These are phyloP conservation scores for Anseranas semipalmata DNA, from an alignment of 2,113 vertebrate genomes.

Conservation along the genomic window DNA sequence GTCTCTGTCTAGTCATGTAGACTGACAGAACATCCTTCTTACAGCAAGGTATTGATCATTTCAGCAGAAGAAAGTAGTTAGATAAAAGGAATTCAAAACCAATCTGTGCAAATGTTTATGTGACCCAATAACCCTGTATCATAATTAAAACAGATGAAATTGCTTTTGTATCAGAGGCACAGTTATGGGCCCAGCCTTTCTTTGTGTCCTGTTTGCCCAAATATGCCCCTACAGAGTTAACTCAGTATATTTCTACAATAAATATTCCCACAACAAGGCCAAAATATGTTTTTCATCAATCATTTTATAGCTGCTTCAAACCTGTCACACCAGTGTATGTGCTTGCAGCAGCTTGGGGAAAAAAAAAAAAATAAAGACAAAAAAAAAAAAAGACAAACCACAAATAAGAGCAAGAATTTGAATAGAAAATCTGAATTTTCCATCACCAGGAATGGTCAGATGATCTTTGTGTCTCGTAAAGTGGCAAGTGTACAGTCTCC, in stretches of 20 bases:
- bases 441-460: not conserved
- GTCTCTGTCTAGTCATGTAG: not conserved
- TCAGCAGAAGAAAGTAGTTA: not conserved
- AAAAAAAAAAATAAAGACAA: not conserved
- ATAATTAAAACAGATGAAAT: not conserved
- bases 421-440: conserved; percentile 7
- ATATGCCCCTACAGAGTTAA: not conserved
- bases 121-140: not conserved
- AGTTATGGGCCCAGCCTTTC: not conserved
- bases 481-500: not conserved
- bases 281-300: conserved; percentile 49
- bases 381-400: no score
- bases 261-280: conserved; percentile 20
- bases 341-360: not conserved
- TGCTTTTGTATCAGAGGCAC: not conserved
- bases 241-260: not conserved
- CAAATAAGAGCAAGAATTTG: not conserved
- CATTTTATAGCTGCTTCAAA: conserved; percentile 26
- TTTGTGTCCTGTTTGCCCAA: not conserved
- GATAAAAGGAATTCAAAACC: not conserved
- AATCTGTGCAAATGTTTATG: not conserved
- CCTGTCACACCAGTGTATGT: not conserved
- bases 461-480: not conserved
- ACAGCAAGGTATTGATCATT: not conserved
- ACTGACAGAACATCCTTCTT: not conserved